Evolutionary conservation across 1,140 invertebrate genomes (phyloP).

Genomic region (Aphaenogaster ashmeadi): DNA sequence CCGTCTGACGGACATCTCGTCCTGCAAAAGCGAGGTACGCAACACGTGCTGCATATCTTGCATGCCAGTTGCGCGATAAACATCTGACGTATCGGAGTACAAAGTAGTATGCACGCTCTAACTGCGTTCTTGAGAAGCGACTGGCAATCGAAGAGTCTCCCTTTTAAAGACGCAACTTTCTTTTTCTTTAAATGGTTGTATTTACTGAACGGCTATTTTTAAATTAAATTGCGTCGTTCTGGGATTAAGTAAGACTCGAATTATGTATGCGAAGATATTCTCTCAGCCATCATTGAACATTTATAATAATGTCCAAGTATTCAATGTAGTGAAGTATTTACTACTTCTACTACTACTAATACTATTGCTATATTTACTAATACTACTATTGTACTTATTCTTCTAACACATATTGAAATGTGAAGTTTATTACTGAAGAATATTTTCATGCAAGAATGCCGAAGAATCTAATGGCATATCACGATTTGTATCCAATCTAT

Average conservation of each 20-base stretch:
- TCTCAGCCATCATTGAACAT: neutral
- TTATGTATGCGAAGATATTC: neutral
- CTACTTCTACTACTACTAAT: neutral
- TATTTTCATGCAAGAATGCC: neutral
- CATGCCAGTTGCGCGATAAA: conserved; percentile 22
- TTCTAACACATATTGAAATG: neutral
- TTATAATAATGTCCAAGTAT: conserved; percentile 2
- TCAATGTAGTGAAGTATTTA: neutral
- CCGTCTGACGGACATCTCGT: conserved; percentile 61
- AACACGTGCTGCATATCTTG: conserved; percentile 21
- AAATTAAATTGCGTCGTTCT: neutral
- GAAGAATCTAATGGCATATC: neutral
- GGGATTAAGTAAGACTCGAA: neutral
- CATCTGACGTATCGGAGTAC: neutral
- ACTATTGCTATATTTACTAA: neutral
- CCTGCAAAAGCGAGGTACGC: conserved; percentile 69
- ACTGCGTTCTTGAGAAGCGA: neutral
- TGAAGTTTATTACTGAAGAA: neutral
- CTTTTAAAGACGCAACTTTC: neutral
- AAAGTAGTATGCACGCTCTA: neutral
- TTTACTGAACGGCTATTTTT: neutral
- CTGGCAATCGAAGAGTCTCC: neutral
- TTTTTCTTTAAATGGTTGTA: conserved; percentile 2
- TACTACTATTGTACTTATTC: neutral
- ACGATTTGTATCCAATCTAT: neutral